Evolutionary conservation across 2,888 invertebrate species (phyloP).

Genomic region (Muschampia plurimacula): DNA sequence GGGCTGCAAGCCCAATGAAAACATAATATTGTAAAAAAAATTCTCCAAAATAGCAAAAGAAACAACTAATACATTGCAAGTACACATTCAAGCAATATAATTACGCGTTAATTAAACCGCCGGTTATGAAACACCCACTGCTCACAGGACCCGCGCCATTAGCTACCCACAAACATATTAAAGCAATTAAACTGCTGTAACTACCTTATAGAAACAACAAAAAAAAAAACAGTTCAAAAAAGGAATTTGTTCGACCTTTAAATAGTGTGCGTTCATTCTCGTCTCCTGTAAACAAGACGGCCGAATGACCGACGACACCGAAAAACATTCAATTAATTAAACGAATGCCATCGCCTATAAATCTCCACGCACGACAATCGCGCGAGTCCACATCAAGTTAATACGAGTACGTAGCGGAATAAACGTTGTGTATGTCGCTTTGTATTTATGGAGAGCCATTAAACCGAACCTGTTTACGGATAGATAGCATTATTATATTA

Average conservation of each 20-base stretch:
- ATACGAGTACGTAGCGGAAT: conserved; percentile 18
- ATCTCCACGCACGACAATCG: conserved; percentile 27
- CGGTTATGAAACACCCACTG: not conserved
- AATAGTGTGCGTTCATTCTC: conserved; percentile 20
- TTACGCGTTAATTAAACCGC: conserved; percentile 3
- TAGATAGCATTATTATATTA: conserved; percentile 17
- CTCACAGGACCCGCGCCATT: conserved; percentile 5
- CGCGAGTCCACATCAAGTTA: conserved; percentile 9
- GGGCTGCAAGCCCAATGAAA: too few species aligned
- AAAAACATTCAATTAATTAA: conserved; percentile 35
- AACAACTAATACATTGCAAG: not conserved
- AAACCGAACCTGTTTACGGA: conserved; percentile 18
- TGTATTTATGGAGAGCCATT: conserved; percentile 21
- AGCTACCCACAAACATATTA: conserved; percentile 6
- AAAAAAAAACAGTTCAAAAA: conserved; percentile 6
- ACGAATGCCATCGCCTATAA: conserved; percentile 22
- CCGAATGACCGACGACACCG: conserved; percentile 28
- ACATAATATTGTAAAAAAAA: too few species aligned
- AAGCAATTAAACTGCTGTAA: conserved; percentile 19
- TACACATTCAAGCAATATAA: not conserved
- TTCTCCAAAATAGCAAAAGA: not conserved
- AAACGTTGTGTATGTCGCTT: conserved; percentile 5
- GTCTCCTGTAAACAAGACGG: conserved; percentile 33
- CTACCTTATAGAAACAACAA: not conserved
- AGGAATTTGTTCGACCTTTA: conserved; percentile 32